These are phyloP conservation scores for Arenaria interpres DNA, from an alignment of 2,113 vertebrate species.

Conservation along the genomic window DNA sequence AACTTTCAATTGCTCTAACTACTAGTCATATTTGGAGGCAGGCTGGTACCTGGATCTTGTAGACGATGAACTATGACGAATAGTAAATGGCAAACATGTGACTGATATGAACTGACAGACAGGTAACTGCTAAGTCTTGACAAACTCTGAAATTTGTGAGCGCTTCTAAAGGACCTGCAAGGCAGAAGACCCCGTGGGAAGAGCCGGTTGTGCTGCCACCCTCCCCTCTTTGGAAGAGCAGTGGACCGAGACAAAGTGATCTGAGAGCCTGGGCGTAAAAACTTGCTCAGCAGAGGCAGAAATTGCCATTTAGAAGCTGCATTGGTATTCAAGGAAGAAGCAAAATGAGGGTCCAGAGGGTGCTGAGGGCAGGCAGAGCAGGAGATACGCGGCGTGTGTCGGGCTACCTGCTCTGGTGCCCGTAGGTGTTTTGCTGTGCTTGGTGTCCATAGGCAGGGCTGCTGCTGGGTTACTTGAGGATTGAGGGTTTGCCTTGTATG, in stretches of 20 bases:
- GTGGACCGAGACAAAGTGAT: background rate
- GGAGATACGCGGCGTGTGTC: background rate
- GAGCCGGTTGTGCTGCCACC: background rate
- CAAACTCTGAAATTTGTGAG: background rate
- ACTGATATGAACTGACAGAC: background rate
- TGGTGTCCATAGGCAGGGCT: background rate
- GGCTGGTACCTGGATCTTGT: background rate
- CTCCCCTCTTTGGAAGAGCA: background rate
- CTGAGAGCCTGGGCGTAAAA: background rate
- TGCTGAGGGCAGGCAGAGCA: background rate
- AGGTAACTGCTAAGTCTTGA: background rate
- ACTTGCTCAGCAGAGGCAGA: background rate
- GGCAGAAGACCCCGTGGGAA: background rate
- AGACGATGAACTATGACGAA: background rate
- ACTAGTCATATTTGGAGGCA: background rate
- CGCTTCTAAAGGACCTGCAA: background rate
- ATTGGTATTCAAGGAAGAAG: background rate
- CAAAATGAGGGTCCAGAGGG: background rate
- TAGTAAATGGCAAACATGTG: background rate
- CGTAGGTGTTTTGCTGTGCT: background rate
- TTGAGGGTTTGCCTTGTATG: background rate
- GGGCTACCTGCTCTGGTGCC: rapidly evolving
- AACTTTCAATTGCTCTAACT: background rate
- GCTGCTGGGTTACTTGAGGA: background rate
- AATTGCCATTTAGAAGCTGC: background rate